phyloP scores from a whole-genome alignment of 2,797 vertebrate genomes.

The Sebastes elongatus region DNA sequence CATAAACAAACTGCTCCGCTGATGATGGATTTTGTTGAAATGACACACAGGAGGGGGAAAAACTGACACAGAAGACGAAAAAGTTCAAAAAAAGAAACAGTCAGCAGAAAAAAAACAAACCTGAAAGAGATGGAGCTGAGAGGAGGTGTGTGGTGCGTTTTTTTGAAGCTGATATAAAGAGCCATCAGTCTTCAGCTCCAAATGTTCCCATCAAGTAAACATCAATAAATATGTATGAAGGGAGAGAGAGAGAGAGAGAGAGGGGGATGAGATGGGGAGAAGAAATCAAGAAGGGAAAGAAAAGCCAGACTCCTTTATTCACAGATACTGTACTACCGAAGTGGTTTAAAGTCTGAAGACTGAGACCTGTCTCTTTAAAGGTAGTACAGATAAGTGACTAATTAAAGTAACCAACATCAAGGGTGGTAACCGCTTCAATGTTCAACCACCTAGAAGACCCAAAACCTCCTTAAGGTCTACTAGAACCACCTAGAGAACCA shows the following conservation, averaged over 20 bases:
- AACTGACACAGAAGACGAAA: conserved; percentile 46
- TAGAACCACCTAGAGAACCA: neutral
- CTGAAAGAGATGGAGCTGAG: conserved; percentile 59
- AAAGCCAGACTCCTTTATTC: neutral
- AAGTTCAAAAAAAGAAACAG: conserved; percentile 58
- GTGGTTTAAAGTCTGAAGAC: neutral
- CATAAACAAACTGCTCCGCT: conserved; percentile 51
- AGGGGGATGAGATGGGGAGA: neutral
- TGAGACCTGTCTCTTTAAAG: neutral
- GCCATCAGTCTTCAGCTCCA: conserved; percentile 74
- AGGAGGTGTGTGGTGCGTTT: conserved; percentile 24
- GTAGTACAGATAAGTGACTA: neutral
- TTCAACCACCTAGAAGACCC: neutral
- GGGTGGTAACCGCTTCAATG: neutral
- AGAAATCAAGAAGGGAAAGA: conserved; percentile 2
- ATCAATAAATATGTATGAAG: conserved; percentile 81
- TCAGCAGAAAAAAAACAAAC: conserved; percentile 64
- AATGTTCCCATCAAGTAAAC: conserved; percentile 76
- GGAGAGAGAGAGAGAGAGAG: neutral
- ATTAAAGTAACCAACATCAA: neutral
- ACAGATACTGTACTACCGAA: neutral
- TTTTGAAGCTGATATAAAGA: conserved; percentile 58
- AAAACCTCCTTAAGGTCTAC: neutral
- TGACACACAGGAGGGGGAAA: conserved; percentile 24
- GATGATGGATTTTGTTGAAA: conserved; percentile 64